Evolutionary conservation across 2,797 vertebrate species (phyloP), one percentile per base, ranked within the genome.

Genomic region (Phrynocephalus vlangalii): DNA sequence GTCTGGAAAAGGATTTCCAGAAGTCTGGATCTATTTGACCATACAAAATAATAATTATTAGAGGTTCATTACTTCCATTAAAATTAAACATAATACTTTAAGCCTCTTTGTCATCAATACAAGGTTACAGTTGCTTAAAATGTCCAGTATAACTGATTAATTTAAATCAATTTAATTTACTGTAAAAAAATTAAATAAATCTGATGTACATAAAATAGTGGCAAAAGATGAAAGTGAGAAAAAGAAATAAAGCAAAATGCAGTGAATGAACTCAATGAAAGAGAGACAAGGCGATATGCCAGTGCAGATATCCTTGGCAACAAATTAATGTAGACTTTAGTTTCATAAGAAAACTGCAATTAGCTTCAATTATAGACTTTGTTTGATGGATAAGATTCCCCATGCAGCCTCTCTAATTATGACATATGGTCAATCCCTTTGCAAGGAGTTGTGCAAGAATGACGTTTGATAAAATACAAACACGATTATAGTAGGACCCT

Each of bases 91-190:
- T 78, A 52, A 85, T 33, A 70, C 48, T 30, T 16, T 30, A 87
- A 80, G 86, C 22, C 89, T 91, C 88, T 82, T 20, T 79, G 11
- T 87, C 68, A 9, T 79, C 60, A 75, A 0, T 48, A n/a, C 6
- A 77, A 82, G 90, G 91, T 91, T 87, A 75, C 89, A 90, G 56
- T 89, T 90, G 93, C 91, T 92, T 94, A 90, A 90, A 91, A 92
- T 90, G 89, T 20, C 63, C 24, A 20, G 30, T 33, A 83, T 92
- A 94, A 88, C 83, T 85, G 90, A 92, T 92, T 94, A 90, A 93
- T 83, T 92, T 92, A 94, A 89, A 85, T 85, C 85, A 86, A 56
- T 91, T 93, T 83, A 82, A 91, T 90, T 89, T 86, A 30, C 66
- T 78, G n/a, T 68, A 28, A n/a, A 68, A 68, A 38, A 68, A 67